Percentiles rank a stretch among this genome's conserved stretches.
Conservation (phyloP, 2,113 vertebrate species). For the Zosterops japonicus region DNA sequence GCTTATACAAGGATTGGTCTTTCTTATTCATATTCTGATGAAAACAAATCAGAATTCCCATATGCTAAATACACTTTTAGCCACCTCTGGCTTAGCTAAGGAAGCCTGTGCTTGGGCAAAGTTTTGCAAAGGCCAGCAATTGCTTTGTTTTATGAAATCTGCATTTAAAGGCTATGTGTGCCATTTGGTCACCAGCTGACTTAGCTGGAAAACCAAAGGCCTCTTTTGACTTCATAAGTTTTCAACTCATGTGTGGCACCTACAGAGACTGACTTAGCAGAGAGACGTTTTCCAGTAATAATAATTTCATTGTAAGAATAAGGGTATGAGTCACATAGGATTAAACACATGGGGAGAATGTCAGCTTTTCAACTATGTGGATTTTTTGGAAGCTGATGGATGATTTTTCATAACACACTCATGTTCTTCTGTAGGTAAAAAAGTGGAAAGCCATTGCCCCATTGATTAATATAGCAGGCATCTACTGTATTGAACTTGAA, state of each 20-base stretch:
- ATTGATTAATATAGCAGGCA: not conserved
- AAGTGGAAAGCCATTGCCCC: not conserved
- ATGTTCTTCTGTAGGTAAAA: not conserved
- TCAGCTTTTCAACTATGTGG: not conserved
- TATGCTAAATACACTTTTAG: not conserved
- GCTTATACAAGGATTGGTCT: not conserved
- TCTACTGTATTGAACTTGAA: not conserved
- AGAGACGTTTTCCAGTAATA: constrained; percentile 35
- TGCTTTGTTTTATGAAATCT: constrained; percentile 39
- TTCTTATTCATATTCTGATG: not conserved
- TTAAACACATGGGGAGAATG: constrained; percentile 44
- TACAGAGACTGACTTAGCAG: constrained; percentile 14
- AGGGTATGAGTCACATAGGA: constrained; percentile 4
- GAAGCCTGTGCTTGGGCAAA: not conserved
- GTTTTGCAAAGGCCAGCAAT: constrained; percentile 29
- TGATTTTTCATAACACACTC: not conserved
- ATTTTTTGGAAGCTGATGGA: constrained; percentile 45
- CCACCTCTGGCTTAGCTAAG: not conserved
- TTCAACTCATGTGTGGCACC: constrained; percentile 47
- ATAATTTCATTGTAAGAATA: constrained; percentile 37
- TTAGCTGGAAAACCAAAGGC: not conserved
- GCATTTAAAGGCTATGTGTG: not conserved
- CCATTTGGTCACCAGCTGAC: constrained; percentile 69
- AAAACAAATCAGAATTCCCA: not conserved
- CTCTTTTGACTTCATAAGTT: constrained; percentile 1